Evolutionary conservation across 2,888 invertebrate species (phyloP), one percentile per base, ranked within the genome.

Genomic region (Orthosia gothica): DNA sequence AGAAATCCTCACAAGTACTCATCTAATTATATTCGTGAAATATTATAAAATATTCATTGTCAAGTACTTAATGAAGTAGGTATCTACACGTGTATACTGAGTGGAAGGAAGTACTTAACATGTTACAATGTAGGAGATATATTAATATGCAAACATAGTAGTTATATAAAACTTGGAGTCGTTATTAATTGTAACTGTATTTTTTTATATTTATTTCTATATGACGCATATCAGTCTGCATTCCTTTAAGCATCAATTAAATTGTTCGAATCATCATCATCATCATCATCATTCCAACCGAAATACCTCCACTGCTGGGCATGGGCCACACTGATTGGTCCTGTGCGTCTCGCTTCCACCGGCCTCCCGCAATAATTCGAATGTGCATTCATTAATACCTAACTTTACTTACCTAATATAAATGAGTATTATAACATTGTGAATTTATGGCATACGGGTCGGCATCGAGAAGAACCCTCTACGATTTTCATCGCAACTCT

Each of bases 141-240:
- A 54, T 40, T 40, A 64, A 64, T 23, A 70, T 63, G 18, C 40
- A 18, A 40, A 54, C n/a, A 2, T 54, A 11, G 4, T 5, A 15
- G 16, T 40, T n/a, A 16, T n/a, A 64, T 63, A 62, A 70, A 54
- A 3, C 7, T 18, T 64, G 52, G 49, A 54, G 5, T 54, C 64
- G n/a, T 54, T n/a, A 59, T 47, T 16, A 5, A 47, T 9, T 20
- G 3, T 64, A 70, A 70, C 70, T 64, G 70, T 26, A 54, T 26
- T 45, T 70, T 26, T 3, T 18, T 40, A 32, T 40, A n/a, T n/a
- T 40, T 20, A 32, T 20, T 54, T 40, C 26, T 20, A 20, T 15
- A 13, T 26, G 3, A 15, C 49, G 7, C n/a, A n/a, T 7, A n/a
- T 15, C 32, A 52, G 20, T 61, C 32, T 52, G 13, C 50, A 12